Base-by-base conservation (phyloP, 1,140 invertebrate genomes). In the Pogonus chalceus region DNA sequence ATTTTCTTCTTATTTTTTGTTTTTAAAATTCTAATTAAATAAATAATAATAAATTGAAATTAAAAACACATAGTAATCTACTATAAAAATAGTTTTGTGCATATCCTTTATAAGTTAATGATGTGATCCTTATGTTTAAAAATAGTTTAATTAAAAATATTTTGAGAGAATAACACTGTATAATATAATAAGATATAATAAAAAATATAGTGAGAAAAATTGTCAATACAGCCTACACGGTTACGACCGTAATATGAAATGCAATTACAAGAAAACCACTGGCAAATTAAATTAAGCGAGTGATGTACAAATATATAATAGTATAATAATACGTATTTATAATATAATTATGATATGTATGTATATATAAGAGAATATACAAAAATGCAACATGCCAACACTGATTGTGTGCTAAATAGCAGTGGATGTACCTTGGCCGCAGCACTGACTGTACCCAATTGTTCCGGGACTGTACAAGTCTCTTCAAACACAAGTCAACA, bases 201-300 rank as follows among this genome's bases (percentile, higher is more conserved):
- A 4, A 31, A 31, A 31, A 4, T 7, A 14, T 31, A 31, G 26
- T 31, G 37, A 43, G 37, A 43, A 43, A 43, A 43, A 43, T 43
- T 43, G 37, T 43, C 37, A 43, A 43, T 43, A 43, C 37, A 43
- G 37, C 37, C 37, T 43, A 43, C 37, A 43, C 37, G 37, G 37
- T 43, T 43, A 43, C 37, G 37, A 43, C 37, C 37, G 37, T 16
- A 43, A 12, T 12, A 43, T 43, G 37, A 43, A n/a, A 43, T 43
- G 37, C 37, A 43, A 43, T 43, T 43, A 43, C 18, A 43, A 43
- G 37, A 67, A 61, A 65, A 65, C 60, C 65, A 68, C 63, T 65
- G 63, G 65, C 60, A 65, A 66, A 66, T 65, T 64, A 66, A 68
- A 66, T 65, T 65, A 66, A 68, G 66, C 65, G 61, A 68, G 65